Conservation (phyloP, 2,888 invertebrate species). For the Athalia cordata region DNA sequence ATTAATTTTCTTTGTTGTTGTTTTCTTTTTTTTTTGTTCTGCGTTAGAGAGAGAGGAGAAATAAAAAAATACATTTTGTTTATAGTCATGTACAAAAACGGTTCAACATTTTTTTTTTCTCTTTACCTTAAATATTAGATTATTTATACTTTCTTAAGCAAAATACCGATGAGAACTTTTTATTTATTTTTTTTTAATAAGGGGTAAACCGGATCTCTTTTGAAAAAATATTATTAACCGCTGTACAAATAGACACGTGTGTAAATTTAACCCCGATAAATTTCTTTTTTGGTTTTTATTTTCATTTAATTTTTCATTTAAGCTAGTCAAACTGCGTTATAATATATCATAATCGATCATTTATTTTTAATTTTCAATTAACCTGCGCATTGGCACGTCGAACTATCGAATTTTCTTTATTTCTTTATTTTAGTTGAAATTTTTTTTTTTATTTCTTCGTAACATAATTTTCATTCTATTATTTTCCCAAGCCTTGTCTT, state of each 20-base stretch:
- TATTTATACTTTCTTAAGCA: slow-evolving; percentile 54
- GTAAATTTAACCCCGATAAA: too few species aligned
- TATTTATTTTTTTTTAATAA: slow-evolving; percentile 15
- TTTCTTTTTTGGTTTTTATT: background rate
- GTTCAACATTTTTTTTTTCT: slow-evolving; percentile 55
- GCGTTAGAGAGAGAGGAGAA: slow-evolving; percentile 57
- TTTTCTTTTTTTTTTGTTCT: slow-evolving; percentile 19
- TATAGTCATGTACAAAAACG: slow-evolving; percentile 65
- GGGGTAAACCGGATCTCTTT: too few species aligned
- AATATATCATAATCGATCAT: too few species aligned
- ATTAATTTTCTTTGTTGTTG: slow-evolving; percentile 33
- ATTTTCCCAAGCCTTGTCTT: background rate
- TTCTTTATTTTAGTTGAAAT: background rate
- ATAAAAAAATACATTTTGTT: slow-evolving; percentile 65
- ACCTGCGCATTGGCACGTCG: background rate
- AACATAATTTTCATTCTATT: background rate
- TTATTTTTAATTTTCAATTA: too few species aligned
- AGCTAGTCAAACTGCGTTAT: background rate
- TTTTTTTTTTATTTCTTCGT: background rate
- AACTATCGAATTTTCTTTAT: background rate
- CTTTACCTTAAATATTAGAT: slow-evolving; percentile 47
- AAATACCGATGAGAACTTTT: slow-evolving; percentile 54
- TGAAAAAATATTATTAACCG: background rate
- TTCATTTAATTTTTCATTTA: background rate
- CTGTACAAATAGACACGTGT: too few species aligned